Conservation (phyloP, 2,888 invertebrate species). For the Notodonta ziczac region DNA sequence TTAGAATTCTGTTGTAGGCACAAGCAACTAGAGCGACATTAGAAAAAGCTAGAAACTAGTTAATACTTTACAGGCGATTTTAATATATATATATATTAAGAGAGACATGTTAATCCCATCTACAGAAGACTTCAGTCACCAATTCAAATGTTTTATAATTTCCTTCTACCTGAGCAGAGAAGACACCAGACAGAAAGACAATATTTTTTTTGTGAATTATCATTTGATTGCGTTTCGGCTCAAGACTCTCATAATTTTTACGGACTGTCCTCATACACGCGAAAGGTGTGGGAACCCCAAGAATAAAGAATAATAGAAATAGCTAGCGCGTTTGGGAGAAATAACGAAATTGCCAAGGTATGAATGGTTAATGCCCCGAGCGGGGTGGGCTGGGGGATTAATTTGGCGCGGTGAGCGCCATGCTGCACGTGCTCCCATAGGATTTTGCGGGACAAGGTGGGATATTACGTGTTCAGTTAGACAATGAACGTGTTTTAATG, state of each 20-base stretch:
- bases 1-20: too few species aligned
- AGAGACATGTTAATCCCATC: too few species aligned
- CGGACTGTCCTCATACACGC: slow-evolving; percentile 16
- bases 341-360: slow-evolving; percentile 72
- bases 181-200: too few species aligned
- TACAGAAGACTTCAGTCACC: too few species aligned
- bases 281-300: slow-evolving; percentile 16
- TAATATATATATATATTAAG: too few species aligned
- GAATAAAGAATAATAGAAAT: slow-evolving; percentile 47
- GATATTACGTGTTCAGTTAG: slow-evolving; percentile 6
- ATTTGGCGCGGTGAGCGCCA: slow-evolving; percentile 58
- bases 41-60: too few species aligned
- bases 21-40: too few species aligned
- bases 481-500: slow-evolving; percentile 6
- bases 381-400: slow-evolving; percentile 65
- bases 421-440: slow-evolving; percentile 49
- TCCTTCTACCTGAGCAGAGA: too few species aligned
- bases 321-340: slow-evolving; percentile 58
- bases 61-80: too few species aligned
- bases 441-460: slow-evolving; percentile 15
- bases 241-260: background rate
- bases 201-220: too few species aligned
- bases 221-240: too few species aligned
- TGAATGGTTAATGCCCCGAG: slow-evolving; percentile 74
- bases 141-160: too few species aligned